A percentile compares a stretch with the other conserved stretches of the same genome.
Evolutionary conservation across 2,797 vertebrate genomes (phyloP).

Genomic region (Hyperoplus immaculatus): DNA sequence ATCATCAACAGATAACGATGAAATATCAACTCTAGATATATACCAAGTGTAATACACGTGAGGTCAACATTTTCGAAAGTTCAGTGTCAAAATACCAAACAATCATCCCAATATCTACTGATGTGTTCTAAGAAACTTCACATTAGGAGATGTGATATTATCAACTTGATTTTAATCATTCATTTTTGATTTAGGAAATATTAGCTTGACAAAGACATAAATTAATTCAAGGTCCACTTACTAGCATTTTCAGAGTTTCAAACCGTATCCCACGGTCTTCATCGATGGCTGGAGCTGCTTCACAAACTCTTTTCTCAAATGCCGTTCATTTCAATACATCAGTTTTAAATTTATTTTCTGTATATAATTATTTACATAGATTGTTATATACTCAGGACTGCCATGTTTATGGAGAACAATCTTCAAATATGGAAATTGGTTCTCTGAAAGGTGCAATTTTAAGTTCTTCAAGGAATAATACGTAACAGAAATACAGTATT

Average conservation of each 20-base stretch:
- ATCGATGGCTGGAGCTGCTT: neutral
- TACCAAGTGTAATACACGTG: neutral
- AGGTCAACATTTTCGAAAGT: neutral
- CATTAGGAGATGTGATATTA: neutral
- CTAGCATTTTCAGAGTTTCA: neutral
- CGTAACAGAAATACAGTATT: neutral
- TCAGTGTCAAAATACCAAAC: neutral
- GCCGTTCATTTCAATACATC: neutral
- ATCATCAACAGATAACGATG: neutral
- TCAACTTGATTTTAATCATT: neutral
- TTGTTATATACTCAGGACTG: neutral
- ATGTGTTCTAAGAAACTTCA: neutral
- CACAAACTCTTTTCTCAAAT: neutral
- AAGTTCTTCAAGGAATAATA: neutral
- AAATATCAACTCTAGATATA: neutral
- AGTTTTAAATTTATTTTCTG: neutral
- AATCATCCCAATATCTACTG: neutral
- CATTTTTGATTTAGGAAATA: neutral
- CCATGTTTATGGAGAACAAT: neutral
- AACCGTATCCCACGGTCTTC: neutral
- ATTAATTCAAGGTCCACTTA: neutral
- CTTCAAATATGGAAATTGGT: neutral
- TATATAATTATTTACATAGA: neutral
- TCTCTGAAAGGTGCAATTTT: neutral
- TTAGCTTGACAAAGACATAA: neutral